Evolutionary conservation across 2,797 vertebrate genomes (phyloP).

Genomic region (Pseudopleuronectes americanus): DNA sequence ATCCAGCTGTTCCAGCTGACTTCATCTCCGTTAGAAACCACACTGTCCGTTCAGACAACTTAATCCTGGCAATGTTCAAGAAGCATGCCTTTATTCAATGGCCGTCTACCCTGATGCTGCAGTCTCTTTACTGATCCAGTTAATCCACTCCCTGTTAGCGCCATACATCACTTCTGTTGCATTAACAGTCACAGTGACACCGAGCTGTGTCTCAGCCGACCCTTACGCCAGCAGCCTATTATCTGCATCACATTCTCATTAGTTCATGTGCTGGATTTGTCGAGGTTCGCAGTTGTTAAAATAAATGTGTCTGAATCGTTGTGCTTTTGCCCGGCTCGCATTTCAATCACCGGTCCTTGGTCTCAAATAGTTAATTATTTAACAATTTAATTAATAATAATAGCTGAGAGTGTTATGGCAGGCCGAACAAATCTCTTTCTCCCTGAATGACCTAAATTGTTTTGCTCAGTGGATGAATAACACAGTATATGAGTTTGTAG

Average conservation of each 20-base stretch:
- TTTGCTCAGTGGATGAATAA: constrained; percentile 1
- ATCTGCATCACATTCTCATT: background rate
- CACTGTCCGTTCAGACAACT: background rate
- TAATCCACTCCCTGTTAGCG: background rate
- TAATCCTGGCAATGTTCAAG: constrained; percentile 19
- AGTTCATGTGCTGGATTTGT: background rate
- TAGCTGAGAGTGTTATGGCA: background rate
- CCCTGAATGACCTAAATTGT: background rate
- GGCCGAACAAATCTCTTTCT: background rate
- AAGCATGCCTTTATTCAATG: constrained; percentile 1
- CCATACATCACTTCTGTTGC: background rate
- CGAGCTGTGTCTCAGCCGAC: background rate
- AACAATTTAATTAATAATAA: background rate
- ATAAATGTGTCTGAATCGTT: too few species aligned
- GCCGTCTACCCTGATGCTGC: background rate
- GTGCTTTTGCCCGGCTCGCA: background rate
- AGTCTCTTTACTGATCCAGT: background rate
- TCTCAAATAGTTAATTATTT: background rate
- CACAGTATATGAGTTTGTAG: background rate
- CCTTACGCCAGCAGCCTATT: background rate
- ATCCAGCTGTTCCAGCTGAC: constrained; percentile 4
- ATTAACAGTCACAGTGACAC: too few species aligned
- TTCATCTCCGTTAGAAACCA: constrained; percentile 13
- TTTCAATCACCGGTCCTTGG: background rate
- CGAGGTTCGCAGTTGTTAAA: too few species aligned